A percentile compares a stretch with the other conserved stretches of the same genome.
Evolutionary conservation across 2,888 invertebrate species (phyloP).

Genomic region (Trichopria drosophilae): DNA sequence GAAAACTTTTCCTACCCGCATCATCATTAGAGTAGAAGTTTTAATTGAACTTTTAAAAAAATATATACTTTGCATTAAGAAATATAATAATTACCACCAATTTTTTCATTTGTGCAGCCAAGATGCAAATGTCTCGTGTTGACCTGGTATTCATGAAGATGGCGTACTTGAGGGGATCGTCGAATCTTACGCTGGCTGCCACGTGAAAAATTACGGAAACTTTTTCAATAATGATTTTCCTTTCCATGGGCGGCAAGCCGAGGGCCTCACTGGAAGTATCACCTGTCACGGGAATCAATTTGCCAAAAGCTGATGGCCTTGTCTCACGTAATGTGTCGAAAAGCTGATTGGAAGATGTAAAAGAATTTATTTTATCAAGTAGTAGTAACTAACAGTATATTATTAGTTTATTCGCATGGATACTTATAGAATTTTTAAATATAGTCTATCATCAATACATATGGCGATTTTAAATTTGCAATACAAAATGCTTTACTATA

Average conservation of each 20-base stretch:
- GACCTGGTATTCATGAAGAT: constrained; percentile 68
- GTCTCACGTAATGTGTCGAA: constrained; percentile 65
- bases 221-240: constrained; percentile 57
- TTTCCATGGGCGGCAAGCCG: constrained; percentile 59
- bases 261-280: constrained; percentile 65
- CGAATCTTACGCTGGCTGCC: constrained; percentile 73
- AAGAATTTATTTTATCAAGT: neutral
- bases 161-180: constrained; percentile 73
- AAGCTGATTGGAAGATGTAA: constrained; percentile 58
- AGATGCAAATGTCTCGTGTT: constrained; percentile 66
- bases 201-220: constrained; percentile 67
- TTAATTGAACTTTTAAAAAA: too few relatives aligned
- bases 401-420: too few relatives aligned
- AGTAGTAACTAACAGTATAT: too few relatives aligned
- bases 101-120: constrained; percentile 64
- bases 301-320: constrained; percentile 63
- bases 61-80: too few relatives aligned
- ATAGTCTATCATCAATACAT: too few relatives aligned
- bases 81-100: constrained; percentile 61
- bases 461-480: too few relatives aligned
- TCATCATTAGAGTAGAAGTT: too few relatives aligned
- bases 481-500: too few relatives aligned
- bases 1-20: too few relatives aligned
- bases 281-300: constrained; percentile 69
- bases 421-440: too few relatives aligned